phyloP scores from a whole-genome alignment of 1,140 invertebrate genomes.

The Neotoxoptera formosana region DNA sequence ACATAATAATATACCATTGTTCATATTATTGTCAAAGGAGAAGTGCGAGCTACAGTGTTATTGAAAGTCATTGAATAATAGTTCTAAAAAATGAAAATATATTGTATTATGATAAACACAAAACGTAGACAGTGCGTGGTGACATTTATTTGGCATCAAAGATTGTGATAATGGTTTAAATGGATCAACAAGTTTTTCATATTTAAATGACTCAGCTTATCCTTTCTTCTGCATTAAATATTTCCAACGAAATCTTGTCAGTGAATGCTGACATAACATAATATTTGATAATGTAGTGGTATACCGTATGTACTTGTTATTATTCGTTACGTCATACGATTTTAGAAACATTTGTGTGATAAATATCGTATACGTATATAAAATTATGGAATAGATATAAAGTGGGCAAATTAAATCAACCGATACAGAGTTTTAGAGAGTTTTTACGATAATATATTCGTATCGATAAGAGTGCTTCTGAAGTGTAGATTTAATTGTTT shows the following conservation, averaged over 20 bases:
- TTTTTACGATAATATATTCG: background rate
- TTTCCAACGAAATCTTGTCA: background rate
- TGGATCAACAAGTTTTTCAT: conserved; percentile 15
- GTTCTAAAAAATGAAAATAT: background rate
- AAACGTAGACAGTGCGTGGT: background rate
- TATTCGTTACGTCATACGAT: background rate
- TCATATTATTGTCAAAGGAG: background rate
- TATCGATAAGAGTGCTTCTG: background rate
- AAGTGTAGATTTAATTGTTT: background rate
- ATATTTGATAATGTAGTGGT: background rate
- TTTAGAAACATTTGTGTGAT: background rate
- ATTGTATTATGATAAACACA: background rate
- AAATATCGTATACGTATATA: background rate
- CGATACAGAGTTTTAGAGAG: background rate
- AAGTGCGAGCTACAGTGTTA: background rate
- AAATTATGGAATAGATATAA: background rate
- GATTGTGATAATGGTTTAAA: background rate
- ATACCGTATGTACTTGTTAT: background rate
- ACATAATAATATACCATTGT: background rate
- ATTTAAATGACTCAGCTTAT: conserved; percentile 46
- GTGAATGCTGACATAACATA: conserved; percentile 32
- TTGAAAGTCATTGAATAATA: conserved; percentile 19
- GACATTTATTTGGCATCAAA: conserved; percentile 42
- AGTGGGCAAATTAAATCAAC: background rate
- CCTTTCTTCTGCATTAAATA: conserved; percentile 21